Percentiles rank a stretch among this genome's conserved stretches.
Conservation (phyloP, 2,888 invertebrate genomes). For the Drosophila bunnanda region DNA sequence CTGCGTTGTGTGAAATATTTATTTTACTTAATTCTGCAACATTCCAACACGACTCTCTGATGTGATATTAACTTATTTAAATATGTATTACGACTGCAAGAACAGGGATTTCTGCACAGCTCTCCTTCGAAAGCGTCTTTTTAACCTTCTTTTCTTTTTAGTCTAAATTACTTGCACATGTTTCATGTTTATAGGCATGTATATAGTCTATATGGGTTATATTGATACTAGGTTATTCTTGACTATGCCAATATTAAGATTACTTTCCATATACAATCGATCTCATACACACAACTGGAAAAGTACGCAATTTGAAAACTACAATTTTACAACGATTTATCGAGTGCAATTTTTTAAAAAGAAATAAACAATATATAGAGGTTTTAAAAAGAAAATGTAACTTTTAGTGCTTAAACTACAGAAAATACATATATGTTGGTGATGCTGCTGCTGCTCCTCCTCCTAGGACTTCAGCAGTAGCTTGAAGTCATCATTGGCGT, state of each 20-base stretch:
- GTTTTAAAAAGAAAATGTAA: constrained; percentile 31
- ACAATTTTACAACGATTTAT: constrained; percentile 41
- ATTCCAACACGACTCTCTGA: constrained; percentile 29
- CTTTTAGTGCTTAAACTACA: constrained; percentile 41
- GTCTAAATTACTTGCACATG: constrained; percentile 27
- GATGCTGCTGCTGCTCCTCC: constrained; percentile 1
- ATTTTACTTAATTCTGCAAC: constrained; percentile 15
- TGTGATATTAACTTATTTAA: constrained; percentile 41
- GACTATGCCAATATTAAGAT: constrained; percentile 48
- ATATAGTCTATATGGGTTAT: constrained; percentile 32
- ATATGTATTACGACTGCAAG: constrained; percentile 15
- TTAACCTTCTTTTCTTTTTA: neutral
- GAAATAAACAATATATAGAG: constrained; percentile 32
- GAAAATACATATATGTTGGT: constrained; percentile 20
- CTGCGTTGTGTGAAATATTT: constrained; percentile 12
- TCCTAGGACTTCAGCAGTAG: constrained; percentile 81
- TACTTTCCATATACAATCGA: constrained; percentile 36
- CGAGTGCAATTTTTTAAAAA: constrained; percentile 30
- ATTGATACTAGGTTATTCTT: constrained; percentile 45
- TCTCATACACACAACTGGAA: constrained; percentile 23
- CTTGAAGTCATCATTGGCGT: constrained; percentile 84
- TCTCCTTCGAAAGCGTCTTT: constrained; percentile 4
- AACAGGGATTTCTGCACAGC: constrained; percentile 3
- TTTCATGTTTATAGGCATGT: constrained; percentile 48
- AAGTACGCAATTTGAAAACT: constrained; percentile 30